Evolutionary conservation across 2,113 vertebrate genomes (phyloP), one percentile per base, ranked within the genome.

Genomic region (Otus sunia): DNA sequence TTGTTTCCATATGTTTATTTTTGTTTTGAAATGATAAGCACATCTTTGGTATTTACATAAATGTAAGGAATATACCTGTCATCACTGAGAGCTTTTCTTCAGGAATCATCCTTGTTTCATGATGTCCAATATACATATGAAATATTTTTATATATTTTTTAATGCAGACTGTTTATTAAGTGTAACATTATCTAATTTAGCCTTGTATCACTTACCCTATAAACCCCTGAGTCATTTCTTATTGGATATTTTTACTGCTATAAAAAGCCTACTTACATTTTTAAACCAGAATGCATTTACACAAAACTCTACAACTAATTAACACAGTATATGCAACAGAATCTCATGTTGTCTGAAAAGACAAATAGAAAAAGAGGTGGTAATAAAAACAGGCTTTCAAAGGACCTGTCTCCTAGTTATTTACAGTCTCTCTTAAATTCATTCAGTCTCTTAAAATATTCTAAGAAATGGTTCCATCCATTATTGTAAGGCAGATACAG

Each of bases 321-420:
- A 83, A 82, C 34, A 69, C 34, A 90, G 27, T 76, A 62, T 69
- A 43, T 67, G 41, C 26, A 85, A 71, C 12, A 59, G 49, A 90
- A 76, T 77, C 22, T 66, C 41, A 55, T 10, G 39, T 86, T 10
- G 39, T 86, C n/a, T 90, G 62, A 82, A 82, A 90, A 79, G 27
- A 79, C 2, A 4, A 82, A 91, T 15, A 82, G 60, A 64, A 91
- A 91, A 95, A 88, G 34, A 91, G 12, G 25, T 53, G 43, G 64
- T 86, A 92, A 66, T 43, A 88, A 88, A 89, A 94, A 43, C 27
- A 92, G 17, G 23, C 39, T 94, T 85, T 82, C 43, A 93, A 75
- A 82, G 39, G 37, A 67, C 36, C n/a, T 74, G 21, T 77, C 11
- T 94, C 8, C 17, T 34, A 64, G 26, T 68, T 92, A 89, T 67